Evolutionary conservation across 35 echinoderm and acorn worm genomes (phyloP).

Genomic region (Antedon bifida): DNA sequence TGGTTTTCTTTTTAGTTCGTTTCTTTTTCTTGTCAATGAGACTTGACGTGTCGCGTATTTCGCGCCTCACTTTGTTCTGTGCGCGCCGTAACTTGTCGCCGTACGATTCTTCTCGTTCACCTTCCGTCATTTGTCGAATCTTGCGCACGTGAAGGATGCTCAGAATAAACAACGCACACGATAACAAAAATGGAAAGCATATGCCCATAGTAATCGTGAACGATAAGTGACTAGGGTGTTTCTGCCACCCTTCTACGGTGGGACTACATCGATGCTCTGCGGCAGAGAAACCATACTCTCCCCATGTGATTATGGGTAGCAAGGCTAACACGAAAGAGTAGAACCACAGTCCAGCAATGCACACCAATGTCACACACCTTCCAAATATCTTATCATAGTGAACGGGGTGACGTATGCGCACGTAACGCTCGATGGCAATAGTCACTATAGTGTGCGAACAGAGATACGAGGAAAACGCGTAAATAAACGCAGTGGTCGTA

Average conservation of each 20-base stretch:
- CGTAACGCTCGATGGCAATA: not conserved
- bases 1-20: not conserved
- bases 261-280: not conserved
- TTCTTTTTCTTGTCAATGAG: not conserved
- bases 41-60: not conserved
- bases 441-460: not conserved
- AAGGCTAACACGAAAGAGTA: not conserved
- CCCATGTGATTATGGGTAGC: not conserved
- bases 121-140: not conserved
- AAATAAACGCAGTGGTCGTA: not conserved
- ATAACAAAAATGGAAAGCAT: not conserved
- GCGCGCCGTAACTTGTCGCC: not conserved
- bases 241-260: not conserved
- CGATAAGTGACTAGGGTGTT: not conserved
- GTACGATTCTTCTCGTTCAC: not conserved
- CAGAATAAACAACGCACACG: not conserved
- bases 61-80: not conserved
- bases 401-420: not conserved
- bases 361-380: not conserved
- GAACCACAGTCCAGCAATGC: not conserved
- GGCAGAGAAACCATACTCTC: not conserved
- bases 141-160: not conserved
- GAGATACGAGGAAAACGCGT: not conserved
- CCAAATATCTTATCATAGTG: not conserved
- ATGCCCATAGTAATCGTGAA: not conserved